Base-by-base conservation (phyloP, 1,140 invertebrate species). In the Nymphalis io region DNA sequence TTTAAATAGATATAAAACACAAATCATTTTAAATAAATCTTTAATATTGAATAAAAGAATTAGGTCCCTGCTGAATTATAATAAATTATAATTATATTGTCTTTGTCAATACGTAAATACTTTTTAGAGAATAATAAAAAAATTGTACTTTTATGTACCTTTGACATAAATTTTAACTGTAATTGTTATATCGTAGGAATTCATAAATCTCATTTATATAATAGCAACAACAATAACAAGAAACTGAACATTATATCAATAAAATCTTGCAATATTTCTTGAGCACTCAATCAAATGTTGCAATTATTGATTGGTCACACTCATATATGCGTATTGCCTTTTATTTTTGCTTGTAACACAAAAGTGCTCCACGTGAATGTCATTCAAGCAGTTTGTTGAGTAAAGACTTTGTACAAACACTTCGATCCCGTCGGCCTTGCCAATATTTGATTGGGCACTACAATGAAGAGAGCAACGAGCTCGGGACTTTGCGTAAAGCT, bases 321-420 rank as follows among this genome's bases (percentile, higher is more conserved):
- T n/a, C 4, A 44, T 12, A 11, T n/a, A 44, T 44, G n/a, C n/a
- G n/a, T 44, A 15, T 2, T 33, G 27, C 27, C 8, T 44, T 15
- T 44, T 1, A 44, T n/a, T 15, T 44, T n/a, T 44, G 11, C 27
- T 44, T 13, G 40, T 44, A 6, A 44, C 12, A 44, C n/a, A 12
- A 33, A 44, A 44, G 13, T 44, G 40, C 12, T 44, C 13, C 46
- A 48, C 46, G 46, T 48, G 16, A 48, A 20, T 48, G 46, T 18
- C n/a, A 48, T 18, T n/a, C 46, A 3, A 48, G 46, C 15, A 10
- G 15, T 18, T 20, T 15, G 40, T 18, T 20, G 5, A 8, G 16
- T 48, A 48, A 48, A 44, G 40, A 44, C 40, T n/a, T 44, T 44
- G 40, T 44, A 23, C 21, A 57, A 57, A 57, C 53, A 57, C 11